Evolutionary conservation across 2,113 vertebrate genomes (phyloP).

Genomic region (Todiramphus saurophagus): DNA sequence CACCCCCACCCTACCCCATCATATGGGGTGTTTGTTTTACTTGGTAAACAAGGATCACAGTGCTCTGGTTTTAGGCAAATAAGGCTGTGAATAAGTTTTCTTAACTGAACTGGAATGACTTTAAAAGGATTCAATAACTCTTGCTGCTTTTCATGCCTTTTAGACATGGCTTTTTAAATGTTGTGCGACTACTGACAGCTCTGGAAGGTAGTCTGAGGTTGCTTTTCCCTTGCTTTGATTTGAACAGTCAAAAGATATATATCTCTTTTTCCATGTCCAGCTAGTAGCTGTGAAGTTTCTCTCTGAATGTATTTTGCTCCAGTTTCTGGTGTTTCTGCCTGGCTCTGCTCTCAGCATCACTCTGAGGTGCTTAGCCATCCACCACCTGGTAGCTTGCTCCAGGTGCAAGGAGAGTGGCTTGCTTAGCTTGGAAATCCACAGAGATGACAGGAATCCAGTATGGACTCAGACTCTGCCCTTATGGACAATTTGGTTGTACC

Average conservation of each 20-base stretch:
- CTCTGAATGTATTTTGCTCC: not conserved
- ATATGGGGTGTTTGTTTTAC: not conserved
- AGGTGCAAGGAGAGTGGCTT: not conserved
- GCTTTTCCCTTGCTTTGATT: not conserved
- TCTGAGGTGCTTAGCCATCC: not conserved
- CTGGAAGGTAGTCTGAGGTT: not conserved
- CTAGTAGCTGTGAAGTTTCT: not conserved
- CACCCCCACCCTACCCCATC: too few species aligned
- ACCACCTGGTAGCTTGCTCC: not conserved
- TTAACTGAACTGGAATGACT: slow-evolving; percentile 10
- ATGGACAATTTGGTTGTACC: not conserved
- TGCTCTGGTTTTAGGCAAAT: not conserved
- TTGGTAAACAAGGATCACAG: slow-evolving; percentile 37
- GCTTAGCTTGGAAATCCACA: not conserved
- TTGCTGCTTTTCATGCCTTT: slow-evolving; percentile 7
- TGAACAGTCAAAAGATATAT: not conserved
- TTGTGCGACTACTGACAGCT: not conserved
- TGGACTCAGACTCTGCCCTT: not conserved
- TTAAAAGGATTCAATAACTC: not conserved
- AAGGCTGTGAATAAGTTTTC: slow-evolving; percentile 6
- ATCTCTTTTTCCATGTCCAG: not conserved
- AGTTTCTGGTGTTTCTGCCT: not conserved
- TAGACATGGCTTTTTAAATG: not conserved
- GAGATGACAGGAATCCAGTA: not conserved
- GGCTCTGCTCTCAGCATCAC: not conserved